A percentile compares a stretch with the other conserved stretches of the same genome.
These are phyloP conservation scores for Neotoma lepida DNA, from an alignment of 2,113 vertebrate species.

Conservation along the genomic window DNA sequence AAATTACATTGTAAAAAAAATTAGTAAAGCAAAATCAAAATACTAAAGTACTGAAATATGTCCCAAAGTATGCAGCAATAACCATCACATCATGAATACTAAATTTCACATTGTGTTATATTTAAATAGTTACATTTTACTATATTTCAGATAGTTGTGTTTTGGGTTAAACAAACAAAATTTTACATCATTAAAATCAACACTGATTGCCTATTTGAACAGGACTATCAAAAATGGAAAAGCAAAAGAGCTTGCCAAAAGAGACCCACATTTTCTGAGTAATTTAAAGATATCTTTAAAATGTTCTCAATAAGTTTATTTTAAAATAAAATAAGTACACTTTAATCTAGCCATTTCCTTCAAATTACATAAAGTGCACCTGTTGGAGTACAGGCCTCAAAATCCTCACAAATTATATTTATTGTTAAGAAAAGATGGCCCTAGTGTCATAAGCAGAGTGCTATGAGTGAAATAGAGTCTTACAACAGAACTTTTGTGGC, in stretches of 20 bases:
- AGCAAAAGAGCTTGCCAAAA: neutral
- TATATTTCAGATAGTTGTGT: neutral
- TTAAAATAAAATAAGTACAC: too few species aligned
- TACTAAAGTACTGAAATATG: neutral
- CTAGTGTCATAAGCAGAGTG: neutral
- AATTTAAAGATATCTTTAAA: neutral
- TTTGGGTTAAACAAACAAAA: neutral
- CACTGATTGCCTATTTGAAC: neutral
- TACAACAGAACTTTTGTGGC: neutral
- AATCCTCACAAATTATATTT: neutral
- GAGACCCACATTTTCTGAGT: neutral
- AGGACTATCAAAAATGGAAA: neutral
- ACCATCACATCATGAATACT: neutral
- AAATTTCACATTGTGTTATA: neutral
- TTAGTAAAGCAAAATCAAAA: neutral
- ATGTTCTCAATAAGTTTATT: neutral
- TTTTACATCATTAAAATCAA: neutral
- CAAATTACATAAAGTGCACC: neutral
- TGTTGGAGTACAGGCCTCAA: neutral
- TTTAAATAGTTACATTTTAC: neutral
- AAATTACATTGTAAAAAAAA: neutral
- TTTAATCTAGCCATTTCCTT: neutral
- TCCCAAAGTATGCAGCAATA: neutral
- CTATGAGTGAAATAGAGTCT: neutral
- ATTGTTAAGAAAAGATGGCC: neutral